These are phyloP conservation scores for Hyles euphorbiae DNA, from an alignment of 1,140 invertebrate genomes.

Conservation along the genomic window DNA sequence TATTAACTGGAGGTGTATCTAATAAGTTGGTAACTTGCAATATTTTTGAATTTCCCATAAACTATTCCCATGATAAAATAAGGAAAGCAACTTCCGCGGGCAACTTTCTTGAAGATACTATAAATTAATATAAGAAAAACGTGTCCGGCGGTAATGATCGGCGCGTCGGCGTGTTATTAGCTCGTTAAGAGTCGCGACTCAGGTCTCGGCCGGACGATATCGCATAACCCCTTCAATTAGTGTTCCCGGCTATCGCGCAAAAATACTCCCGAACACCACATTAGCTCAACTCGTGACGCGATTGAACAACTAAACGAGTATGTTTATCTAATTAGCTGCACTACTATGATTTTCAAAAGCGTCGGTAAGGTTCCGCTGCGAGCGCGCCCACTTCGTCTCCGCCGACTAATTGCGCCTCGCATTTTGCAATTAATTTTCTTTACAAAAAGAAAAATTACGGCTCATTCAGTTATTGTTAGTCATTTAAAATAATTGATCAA, in stretches of 20 bases:
- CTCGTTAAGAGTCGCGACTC: conserved; percentile 41
- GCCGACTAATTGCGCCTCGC: conserved; percentile 54
- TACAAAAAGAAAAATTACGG: too few species aligned
- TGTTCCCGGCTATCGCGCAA: conserved; percentile 36
- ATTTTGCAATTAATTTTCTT: conserved; percentile 38
- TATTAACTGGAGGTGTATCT: too few species aligned
- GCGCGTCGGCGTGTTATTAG: conserved; percentile 10
- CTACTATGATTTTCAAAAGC: conserved; percentile 70
- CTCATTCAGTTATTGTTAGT: too few species aligned
- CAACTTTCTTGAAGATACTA: too few species aligned
- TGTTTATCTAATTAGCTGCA: conserved; percentile 65
- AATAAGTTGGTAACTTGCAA: too few species aligned
- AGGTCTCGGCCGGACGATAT: conserved; percentile 48
- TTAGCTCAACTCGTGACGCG: conserved; percentile 52
- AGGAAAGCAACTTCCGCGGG: too few species aligned
- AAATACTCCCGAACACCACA: conserved; percentile 47
- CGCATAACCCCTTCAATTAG: conserved; percentile 53
- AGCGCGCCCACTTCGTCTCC: conserved; percentile 35
- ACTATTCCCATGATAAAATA: too few species aligned
- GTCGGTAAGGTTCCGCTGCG: conserved; percentile 63
- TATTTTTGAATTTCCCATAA: too few species aligned
- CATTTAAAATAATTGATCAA: too few species aligned
- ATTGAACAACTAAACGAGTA: conserved; percentile 48
- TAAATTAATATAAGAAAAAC: too few species aligned
- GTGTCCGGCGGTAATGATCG: too few species aligned